Base-by-base conservation (phyloP, 1,140 invertebrate species). In the Maniola jurtina region DNA sequence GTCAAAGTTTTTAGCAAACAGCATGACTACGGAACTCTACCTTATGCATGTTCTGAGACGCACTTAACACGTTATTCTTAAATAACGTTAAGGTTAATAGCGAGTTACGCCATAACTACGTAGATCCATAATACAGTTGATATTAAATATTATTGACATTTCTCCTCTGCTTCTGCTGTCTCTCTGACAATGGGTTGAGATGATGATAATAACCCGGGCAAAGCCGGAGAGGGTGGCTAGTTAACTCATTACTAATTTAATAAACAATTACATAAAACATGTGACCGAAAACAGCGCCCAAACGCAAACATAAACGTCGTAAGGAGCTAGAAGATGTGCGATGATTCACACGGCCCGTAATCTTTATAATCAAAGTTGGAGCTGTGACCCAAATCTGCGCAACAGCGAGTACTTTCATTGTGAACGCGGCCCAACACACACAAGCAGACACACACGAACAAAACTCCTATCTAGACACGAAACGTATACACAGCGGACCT, bases 281-380 rank as follows among this genome's bases (percentile, higher is more conserved):
- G 34, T 45, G 9, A 38, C 42, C 11, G n/a, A 48, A 48, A 5
- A 34, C n/a, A 61, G 16, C 14, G 47, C 5, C 8, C 5, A 58
- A 58, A 42, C 56, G 55, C 48, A 56, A 61, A 42, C 56, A 42
- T 36, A 56, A 61, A 55, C 33, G 11, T 3, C 57, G 55, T 47
- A 64, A 64, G 61, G 50, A 62, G 52, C 60, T 67, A 67, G 75
- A 84, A 86, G 86, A 89, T 86, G 84, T 83, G 80, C 79, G 74
- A 75, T 89, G 86, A 89, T 83, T 89, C 86, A 89, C 85, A 85
- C 85, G 80, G 70, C 70, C 81, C 73, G 77, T 87, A 89, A 89
- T 89, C 86, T 86, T 86, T 83, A 86, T 86, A 89, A 89, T 89
- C 85, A 88, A 84, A 86, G 85, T 86, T 86, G 76, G 83, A 69